A percentile compares a stretch with the other conserved stretches of the same genome.
Evolutionary conservation across 1,140 invertebrate genomes (phyloP).

Genomic region (Ostrea edulis): DNA sequence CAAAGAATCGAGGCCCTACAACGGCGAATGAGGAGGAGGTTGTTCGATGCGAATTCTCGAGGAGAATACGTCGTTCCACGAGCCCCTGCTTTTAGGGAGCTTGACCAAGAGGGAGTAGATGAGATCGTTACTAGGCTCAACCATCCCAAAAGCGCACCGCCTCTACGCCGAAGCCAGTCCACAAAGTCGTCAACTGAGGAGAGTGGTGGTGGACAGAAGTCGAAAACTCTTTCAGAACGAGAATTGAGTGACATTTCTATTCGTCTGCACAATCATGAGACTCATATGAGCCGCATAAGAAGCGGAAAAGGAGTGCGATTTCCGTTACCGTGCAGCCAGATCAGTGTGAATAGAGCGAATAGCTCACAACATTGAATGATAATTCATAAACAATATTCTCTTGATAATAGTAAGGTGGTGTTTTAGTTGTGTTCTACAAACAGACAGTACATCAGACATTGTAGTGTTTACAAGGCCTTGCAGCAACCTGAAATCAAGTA

Average conservation of each 20-base stretch:
- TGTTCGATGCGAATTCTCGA: slow-evolving; percentile 30
- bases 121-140: background rate
- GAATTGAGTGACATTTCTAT: slow-evolving; percentile 12
- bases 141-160: slow-evolving; percentile 11
- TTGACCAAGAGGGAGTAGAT: slow-evolving; percentile 7
- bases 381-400: too few relatives aligned
- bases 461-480: too few relatives aligned
- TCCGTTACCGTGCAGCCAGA: background rate
- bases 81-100: background rate
- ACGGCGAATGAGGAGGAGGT: background rate
- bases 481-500: too few relatives aligned
- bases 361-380: background rate
- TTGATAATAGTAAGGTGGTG: too few relatives aligned
- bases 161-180: slow-evolving; percentile 5
- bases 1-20: background rate
- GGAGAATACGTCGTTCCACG: slow-evolving; percentile 17
- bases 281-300: background rate
- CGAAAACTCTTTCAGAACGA: background rate
- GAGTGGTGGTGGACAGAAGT: background rate
- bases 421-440: too few relatives aligned
- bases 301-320: slow-evolving; percentile 2
- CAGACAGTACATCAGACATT: too few relatives aligned
- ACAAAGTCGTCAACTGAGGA: background rate
- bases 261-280: slow-evolving; percentile 1
- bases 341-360: background rate